phyloP scores from a whole-genome alignment of 2,113 vertebrate genomes.

The Pelusios castaneus region DNA sequence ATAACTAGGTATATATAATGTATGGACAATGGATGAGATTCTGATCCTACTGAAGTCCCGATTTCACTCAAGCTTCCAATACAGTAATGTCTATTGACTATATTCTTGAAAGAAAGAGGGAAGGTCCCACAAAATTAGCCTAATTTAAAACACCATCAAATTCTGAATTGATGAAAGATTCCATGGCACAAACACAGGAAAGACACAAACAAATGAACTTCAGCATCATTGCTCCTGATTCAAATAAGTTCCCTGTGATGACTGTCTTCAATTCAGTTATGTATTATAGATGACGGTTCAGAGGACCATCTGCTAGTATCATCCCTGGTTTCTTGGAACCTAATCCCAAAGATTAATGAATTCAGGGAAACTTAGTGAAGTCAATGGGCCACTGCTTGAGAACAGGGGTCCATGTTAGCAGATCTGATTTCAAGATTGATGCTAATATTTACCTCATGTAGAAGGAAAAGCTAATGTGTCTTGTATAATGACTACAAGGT shows the following conservation, averaged over 20 bases:
- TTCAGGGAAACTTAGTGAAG: background rate
- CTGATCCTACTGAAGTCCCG: rapidly evolving
- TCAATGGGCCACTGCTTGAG: background rate
- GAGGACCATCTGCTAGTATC: background rate
- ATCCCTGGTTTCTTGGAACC: background rate
- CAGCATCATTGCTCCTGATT: background rate
- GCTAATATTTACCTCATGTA: background rate
- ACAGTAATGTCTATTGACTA: background rate
- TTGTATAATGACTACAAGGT: rapidly evolving
- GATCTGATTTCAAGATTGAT: background rate
- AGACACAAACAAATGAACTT: background rate
- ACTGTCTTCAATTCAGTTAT: background rate
- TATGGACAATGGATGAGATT: background rate
- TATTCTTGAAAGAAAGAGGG: background rate
- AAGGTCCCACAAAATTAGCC: background rate
- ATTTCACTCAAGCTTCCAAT: background rate
- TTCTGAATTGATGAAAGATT: background rate
- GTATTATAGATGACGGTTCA: background rate
- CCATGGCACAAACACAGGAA: background rate
- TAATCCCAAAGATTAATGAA: background rate
- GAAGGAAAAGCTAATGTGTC: background rate
- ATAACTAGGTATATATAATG: background rate
- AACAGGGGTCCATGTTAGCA: background rate
- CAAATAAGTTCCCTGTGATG: background rate
- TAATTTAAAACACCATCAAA: background rate